Evolutionary conservation across 2,888 invertebrate genomes (phyloP), one percentile per base, ranked within the genome.

Genomic region (Unio delphinus): DNA sequence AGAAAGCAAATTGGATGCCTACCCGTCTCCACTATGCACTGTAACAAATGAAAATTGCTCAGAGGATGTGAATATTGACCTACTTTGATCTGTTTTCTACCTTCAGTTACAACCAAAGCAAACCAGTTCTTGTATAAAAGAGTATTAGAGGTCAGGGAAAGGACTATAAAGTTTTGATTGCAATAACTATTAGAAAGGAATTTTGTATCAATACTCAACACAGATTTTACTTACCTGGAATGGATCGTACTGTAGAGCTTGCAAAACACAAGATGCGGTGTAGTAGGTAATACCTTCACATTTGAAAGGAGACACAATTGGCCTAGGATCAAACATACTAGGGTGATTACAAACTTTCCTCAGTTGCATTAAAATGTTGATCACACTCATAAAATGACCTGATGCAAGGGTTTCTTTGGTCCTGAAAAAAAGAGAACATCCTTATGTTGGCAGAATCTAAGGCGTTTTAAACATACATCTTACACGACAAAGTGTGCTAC

Each of bases 301-400:
- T 62, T 89, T 86, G 91, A 98, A 96, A 73, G 99, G 98, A 64
- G 99, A 97, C 67, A 95, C 92, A 61, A 96, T 97, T 64, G 98
- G 97, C 70, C 99, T 93, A 76, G 96, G 95, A 92, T 99, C 99
- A 74, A 92, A 90, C 66, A 92, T 85, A 71, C 90, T 90, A 6
- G 92, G 90, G 91, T 99, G 99, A 91, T 99, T 99, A 88, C 99
- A 99, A 87, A 99, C 99, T 90, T 99, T 99, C 89, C 99, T 98
- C 84, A 99, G 90, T 91, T 99, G 99, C 91, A 99, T 98, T 54
- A 99, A 95, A 83, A 99, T 97, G 91, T 99, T 99, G 60, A 99
- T 93, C 87, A 99, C 99, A 1, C 97, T 96, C 85, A 95, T 95
- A 56, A 97, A 93, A 91, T 97, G 98, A 69, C 99, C 99, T 68